Conservation (phyloP, 2,797 vertebrate genomes). For the Capromys pilorides region DNA sequence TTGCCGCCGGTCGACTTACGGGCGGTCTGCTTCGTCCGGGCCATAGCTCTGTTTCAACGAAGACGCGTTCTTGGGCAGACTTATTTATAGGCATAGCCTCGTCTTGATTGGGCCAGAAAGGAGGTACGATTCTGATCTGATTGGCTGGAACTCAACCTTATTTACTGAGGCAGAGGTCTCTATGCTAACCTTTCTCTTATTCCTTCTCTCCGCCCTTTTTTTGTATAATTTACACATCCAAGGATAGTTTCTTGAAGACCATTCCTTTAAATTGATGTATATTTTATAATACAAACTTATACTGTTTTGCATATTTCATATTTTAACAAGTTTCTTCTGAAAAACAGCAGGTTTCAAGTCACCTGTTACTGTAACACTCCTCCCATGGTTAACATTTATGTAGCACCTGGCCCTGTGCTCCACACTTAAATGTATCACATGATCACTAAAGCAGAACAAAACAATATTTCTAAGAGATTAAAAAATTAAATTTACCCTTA, state of each 20-base stretch:
- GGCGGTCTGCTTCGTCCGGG: slow-evolving; percentile 91
- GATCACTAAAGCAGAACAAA: not conserved
- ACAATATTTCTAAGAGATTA: not conserved
- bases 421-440: not conserved
- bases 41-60: not conserved
- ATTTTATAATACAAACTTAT: not conserved
- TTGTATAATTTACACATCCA: not conserved
- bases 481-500: not conserved
- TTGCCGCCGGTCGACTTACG: slow-evolving; percentile 92
- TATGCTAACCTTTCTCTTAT: not conserved
- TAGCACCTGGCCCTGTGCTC: not conserved
- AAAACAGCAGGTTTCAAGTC: not conserved
- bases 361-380: not conserved
- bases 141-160: slow-evolving; percentile 65
- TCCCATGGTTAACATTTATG: not conserved
- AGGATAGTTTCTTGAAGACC: not conserved
- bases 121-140: slow-evolving; percentile 6
- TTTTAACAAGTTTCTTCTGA: not conserved
- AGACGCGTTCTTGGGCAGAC: fast-evolving
- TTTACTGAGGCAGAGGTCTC: not conserved
- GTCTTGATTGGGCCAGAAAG: slow-evolving; percentile 64
- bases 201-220: not conserved
- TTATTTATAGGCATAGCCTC: slow-evolving; percentile 61
- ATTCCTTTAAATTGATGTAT: not conserved
- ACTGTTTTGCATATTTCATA: not conserved